Base-by-base conservation (phyloP, 2,797 vertebrate species). In the Danio tinwini region DNA sequence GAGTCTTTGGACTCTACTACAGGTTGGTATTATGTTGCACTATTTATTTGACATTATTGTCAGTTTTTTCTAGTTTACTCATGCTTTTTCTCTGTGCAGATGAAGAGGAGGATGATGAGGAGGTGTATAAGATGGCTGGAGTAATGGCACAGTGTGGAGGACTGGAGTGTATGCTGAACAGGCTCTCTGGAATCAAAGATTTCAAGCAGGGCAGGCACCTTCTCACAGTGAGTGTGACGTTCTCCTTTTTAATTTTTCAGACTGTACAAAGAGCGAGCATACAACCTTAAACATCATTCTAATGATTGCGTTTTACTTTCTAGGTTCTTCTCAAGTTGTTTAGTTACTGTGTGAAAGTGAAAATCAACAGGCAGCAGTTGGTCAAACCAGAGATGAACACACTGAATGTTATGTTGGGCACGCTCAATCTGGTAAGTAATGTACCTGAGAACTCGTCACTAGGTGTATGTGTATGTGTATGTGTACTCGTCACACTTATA, bases 351-450 rank as follows among this genome's bases (percentile, higher is more conserved):
- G 98, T 97, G 82, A 99, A 99, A 85, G 98, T 99, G 89, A 99
- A 99, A 89, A 95, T 99, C 84, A 99, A 99, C 84, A 91, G 98
- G 62, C 97, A 99, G 87, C 98, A 99, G 89, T 88, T 99, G 81
- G 96, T 99, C 82, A 98, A 96, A 86, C 96, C 96, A 0, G 98
- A 99, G 91, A 99, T 99, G 98, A 99, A 99, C 93, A 99, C 98
- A 0, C 88, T 99, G 83, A 99, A 99, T 7, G 98, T 99, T 88
- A 99, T 99, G 98, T 92, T 99, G 89, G 98, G 98, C 65, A 99
- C 98, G 2, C 93, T 99, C 0, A 99, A 99, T 91, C 86, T 99
- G 94, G 98, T 99, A 88, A 92, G 93, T 61, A 74, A 52, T 11
- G 2, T 13, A 9, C 6, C 14, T 21, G 17, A 2, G 0, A 1